Conservation (phyloP, 2,888 invertebrate species). For the Apantesis nais region DNA sequence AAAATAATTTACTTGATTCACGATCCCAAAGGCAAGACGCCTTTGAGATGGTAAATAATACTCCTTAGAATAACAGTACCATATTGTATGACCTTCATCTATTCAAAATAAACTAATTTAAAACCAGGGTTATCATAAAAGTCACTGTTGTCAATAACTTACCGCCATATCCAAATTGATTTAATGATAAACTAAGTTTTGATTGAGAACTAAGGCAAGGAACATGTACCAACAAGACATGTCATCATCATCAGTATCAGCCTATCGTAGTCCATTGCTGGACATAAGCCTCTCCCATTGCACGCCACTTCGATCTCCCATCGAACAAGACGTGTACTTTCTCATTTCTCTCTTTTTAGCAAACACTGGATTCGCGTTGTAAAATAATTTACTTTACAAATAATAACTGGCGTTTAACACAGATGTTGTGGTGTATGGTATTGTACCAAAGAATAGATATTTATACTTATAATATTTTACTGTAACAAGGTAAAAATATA, state of each 20-base stretch:
- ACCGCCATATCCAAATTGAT: neutral
- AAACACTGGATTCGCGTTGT: neutral
- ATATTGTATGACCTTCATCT: neutral
- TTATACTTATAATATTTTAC: conserved; percentile 30
- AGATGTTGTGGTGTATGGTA: conserved; percentile 32
- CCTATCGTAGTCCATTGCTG: too few relatives aligned
- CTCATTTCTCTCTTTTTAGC: neutral
- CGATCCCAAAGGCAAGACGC: too few relatives aligned
- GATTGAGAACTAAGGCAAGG: too few relatives aligned
- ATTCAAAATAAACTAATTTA: neutral
- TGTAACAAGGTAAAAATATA: conserved; percentile 27
- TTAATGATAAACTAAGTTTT: neutral
- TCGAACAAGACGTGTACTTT: too few relatives aligned
- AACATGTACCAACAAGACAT: too few relatives aligned
- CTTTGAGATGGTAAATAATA: neutral
- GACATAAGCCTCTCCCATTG: too few relatives aligned
- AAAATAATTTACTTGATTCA: too few relatives aligned
- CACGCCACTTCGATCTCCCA: too few relatives aligned
- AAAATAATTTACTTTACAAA: neutral
- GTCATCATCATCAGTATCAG: too few relatives aligned
- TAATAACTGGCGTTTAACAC: conserved; percentile 12
- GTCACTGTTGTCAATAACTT: neutral
- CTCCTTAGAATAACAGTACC: neutral
- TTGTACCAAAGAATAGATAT: conserved; percentile 46
- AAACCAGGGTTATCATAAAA: neutral